Base-by-base conservation (phyloP, 2,888 invertebrate genomes). In the Macrosoma leucophasiata region DNA sequence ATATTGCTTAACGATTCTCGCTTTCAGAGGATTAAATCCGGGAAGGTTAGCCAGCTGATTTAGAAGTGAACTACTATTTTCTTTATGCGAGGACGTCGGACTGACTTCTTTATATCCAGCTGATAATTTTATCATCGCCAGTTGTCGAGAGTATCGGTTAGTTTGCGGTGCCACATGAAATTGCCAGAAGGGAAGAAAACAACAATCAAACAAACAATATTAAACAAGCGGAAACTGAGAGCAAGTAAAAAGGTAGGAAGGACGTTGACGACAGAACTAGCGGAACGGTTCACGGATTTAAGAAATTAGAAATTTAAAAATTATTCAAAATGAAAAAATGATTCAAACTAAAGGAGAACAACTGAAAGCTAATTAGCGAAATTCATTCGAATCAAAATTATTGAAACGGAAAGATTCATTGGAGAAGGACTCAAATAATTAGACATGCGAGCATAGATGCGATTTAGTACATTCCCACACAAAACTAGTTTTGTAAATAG, bases 1-100 rank as follows among this genome's bases (percentile, higher is more conserved):
- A 76, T 89, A 89, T 68, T 89, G 88, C 78, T 88, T 89, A 61
- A 90, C 89, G 52, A 89, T 87, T 67, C 89, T 88, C 71, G 89
- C 89, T 79, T 89, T 89, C 72, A 89, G 84, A 54, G 89, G 86
- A 82, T 89, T 89, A 74, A 89, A 89, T 73, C 89, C 89, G 47
- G 89, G 89, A 60, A 89, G 85, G 76, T 87, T 89, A 75, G 88
- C 86, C 75, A 89, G 86, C 74, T 89, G 89, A 67, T 89, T 88
- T 77, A 89, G 87, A 74, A 89, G 84, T 61, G 88, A 88, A 85
- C 88, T 88, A 85, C 87, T 89, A 84, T 88, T 89, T 71, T 88
- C 88, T 77, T 85, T 85, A 73, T 84, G 84, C 55, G 85, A 85
- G 60, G 85, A 85, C 39, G 85, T 85, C 37, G 85, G 85, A 71